A percentile compares a stretch with the other conserved stretches of the same genome.
phyloP scores from a whole-genome alignment of 2,888 invertebrate species.

The Malthinus flaveolus region DNA sequence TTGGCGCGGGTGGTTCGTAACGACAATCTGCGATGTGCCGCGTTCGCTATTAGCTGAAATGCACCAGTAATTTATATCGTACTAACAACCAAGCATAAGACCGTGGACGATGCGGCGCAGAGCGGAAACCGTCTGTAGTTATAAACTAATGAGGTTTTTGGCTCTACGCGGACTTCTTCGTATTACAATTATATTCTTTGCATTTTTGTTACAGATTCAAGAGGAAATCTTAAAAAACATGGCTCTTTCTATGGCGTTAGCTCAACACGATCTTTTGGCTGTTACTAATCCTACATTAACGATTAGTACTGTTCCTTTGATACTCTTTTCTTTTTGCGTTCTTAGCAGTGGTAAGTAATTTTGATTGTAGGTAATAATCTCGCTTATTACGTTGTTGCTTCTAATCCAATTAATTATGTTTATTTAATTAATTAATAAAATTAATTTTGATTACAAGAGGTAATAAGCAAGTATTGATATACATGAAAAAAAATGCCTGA shows the following conservation, averaged over 20 bases:
- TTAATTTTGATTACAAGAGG: too few species aligned
- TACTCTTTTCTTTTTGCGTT: neutral
- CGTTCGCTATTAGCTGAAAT: slow-evolving; percentile 40
- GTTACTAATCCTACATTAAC: neutral
- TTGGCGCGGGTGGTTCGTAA: slow-evolving; percentile 49
- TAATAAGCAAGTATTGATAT: too few species aligned
- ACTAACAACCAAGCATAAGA: slow-evolving; percentile 48
- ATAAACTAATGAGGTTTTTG: slow-evolving; percentile 44
- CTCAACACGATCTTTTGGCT: too few species aligned
- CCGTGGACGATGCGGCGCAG: slow-evolving; percentile 38
- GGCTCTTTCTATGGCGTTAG: neutral
- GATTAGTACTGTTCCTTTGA: slow-evolving; percentile 23
- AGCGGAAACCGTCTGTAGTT: slow-evolving; percentile 41
- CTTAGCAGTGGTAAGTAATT: slow-evolving; percentile 8
- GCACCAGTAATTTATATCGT: slow-evolving; percentile 49
- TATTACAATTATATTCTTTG: slow-evolving; percentile 36
- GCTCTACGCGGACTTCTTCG: slow-evolving; percentile 30
- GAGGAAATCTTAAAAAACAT: slow-evolving; percentile 40
- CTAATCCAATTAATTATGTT: too few species aligned
- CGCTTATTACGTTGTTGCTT: too few species aligned
- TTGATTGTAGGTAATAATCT: neutral
- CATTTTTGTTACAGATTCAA: slow-evolving; percentile 36
- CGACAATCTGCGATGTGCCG: slow-evolving; percentile 51
- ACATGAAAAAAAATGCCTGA: too few species aligned
- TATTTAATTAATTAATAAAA: too few species aligned